Base-by-base conservation (phyloP, 2,113 vertebrate species). In the Cheirogaleus medius region DNA sequence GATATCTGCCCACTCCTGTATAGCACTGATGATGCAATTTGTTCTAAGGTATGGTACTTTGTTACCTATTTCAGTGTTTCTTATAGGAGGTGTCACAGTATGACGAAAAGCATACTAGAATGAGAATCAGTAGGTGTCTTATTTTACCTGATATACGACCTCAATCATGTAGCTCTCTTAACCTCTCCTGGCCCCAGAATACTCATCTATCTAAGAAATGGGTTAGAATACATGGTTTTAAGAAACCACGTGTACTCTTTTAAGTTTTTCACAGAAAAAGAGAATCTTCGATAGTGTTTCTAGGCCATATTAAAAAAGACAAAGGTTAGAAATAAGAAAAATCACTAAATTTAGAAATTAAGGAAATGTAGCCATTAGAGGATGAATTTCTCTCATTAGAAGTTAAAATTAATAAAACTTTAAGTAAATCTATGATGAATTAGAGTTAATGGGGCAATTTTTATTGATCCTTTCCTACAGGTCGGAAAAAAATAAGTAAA, bases 1-100 rank as follows among this genome's bases (percentile, higher is more conserved):
- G 99, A 99, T 47, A 99, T 99, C 95, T 99, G 99, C 94, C 99
- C 99, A 0, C 99, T 99, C 95, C 99, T 99, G 56, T 99, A 99
- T 97, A 99, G 99, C 98, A 99, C 98, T 18, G 99, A 99, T 44
- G 99, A 99, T 98, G 99, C 99, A 20, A 94, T 99, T 82, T 99
- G 99, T 98, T 99, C 99, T 39, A 99, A 99, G 99, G 99, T 99
- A 97, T 32, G 96, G 81, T 63, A 47, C 15, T 44, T 52, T 49
- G 8, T 74, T 39, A 29, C 25, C 58, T 39, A 2, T 56, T 71
- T 69, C 8, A 39, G 8, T 58, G 25, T 66, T 76, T 83, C 74
- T 58, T 87, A 17, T 2, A 82, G 25, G 37, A 68, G 6, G 15
- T 76, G 81, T 81, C n/a, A 42, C n/a, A 32, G 13, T 73, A 44